phyloP scores from a whole-genome alignment of 2,113 vertebrate species.

The Brachyhypopomus gauderio region DNA sequence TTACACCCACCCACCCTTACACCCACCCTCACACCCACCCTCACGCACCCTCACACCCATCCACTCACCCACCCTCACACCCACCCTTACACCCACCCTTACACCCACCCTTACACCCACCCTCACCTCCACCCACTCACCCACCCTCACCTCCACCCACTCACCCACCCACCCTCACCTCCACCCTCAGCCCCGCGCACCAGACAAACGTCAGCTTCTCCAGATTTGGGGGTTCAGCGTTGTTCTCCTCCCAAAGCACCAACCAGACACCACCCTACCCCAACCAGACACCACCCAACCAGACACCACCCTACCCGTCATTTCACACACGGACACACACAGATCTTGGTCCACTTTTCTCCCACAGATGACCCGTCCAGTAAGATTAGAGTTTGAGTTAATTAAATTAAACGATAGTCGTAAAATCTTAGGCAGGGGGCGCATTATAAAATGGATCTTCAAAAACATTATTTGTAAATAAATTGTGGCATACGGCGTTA shows the following conservation, averaged over 20 bases:
- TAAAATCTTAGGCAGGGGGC: neutral
- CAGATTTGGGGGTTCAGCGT: slow-evolving; percentile 47
- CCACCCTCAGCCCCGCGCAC: slow-evolving; percentile 60
- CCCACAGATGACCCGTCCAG: slow-evolving; percentile 74
- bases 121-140: slow-evolving; percentile 60
- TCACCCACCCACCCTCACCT: slow-evolving; percentile 55
- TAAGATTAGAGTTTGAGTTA: slow-evolving; percentile 46
- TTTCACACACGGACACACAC: slow-evolving; percentile 68
- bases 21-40: slow-evolving; percentile 52
- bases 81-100: no score
- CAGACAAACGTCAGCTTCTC: slow-evolving; percentile 68
- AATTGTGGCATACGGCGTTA: no score
- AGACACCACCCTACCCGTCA: no score
- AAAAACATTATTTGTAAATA: no score
- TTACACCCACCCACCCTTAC: no score
- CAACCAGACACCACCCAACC: slow-evolving; percentile 64
- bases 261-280: slow-evolving; percentile 62
- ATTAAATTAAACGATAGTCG: slow-evolving; percentile 45
- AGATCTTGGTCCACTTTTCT: slow-evolving; percentile 78
- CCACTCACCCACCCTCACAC: slow-evolving; percentile 55
- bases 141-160: slow-evolving; percentile 57
- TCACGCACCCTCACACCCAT: slow-evolving; percentile 55
- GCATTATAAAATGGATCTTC: no score
- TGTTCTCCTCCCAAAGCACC: slow-evolving; percentile 66
- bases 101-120: no score